Evolutionary conservation across 1,140 invertebrate species (phyloP), one percentile per base, ranked within the genome.

Genomic region (Oedothorax gibbosus): DNA sequence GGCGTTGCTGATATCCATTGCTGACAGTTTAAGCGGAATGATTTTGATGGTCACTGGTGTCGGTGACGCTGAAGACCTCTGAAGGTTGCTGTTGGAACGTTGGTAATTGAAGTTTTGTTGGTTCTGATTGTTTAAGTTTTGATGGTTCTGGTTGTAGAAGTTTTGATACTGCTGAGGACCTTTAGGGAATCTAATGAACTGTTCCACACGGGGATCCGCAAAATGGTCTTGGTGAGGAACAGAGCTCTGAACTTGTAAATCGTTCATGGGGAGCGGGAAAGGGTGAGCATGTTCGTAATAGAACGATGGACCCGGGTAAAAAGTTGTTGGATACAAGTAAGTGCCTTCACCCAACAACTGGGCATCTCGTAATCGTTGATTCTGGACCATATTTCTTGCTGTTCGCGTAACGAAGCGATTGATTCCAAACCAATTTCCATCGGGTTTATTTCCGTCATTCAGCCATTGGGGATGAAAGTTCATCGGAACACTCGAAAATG

Each of bases 31-130:
- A 12, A 85, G n/a, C 7, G 83, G 83, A 2, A 85, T 50, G 6
- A 85, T 71, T 35, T 85, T 85, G 18, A 85, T 77, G 0, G 75
- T 85, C 5, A 85, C 73, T 10, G 83, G 83, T 15, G 49, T 85
- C n/a, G 73, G 73, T 11, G 73, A 50, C 10, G 57, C 21, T 7
- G 71, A 18, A 56, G 64, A 76, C 56, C 49, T 49, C 0, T 73
- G 80, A 64, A 82, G 14, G 51, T 62, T 60, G 15, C 68, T 82
- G 6, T 56, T 35, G 35, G 54, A 51, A 10, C 49, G 20, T 0
- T 49, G 10, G 12, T 53, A 49, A 7, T 54, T 66, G 21, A 56
- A n/a, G 9, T 14, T 18, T 14, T 11, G 11, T n/a, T 35, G 75
- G 12, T 14, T 18, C 4, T 54, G 56, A 2, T 35, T 21, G 20